Conservation (phyloP, 2,113 vertebrate species). For the Arvicanthis niloticus region DNA sequence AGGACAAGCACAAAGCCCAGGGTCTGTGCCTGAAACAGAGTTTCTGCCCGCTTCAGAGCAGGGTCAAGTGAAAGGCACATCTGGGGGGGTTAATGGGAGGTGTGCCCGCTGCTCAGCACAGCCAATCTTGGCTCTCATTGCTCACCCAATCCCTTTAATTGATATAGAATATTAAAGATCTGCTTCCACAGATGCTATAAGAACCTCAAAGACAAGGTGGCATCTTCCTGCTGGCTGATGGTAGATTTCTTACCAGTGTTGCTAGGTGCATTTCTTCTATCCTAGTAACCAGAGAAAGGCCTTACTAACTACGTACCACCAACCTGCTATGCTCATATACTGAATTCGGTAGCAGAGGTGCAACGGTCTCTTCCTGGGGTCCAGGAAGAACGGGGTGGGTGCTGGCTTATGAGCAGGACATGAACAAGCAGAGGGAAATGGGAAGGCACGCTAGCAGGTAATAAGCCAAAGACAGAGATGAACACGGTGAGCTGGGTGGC, state of each 20-base stretch:
- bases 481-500: background rate
- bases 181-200: background rate
- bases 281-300: constrained; percentile 20
- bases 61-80: too few relatives aligned
- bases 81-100: background rate
- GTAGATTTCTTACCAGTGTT: background rate
- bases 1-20: background rate
- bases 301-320: background rate
- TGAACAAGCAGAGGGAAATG: background rate
- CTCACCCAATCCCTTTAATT: background rate
- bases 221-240: background rate
- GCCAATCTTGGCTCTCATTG: background rate
- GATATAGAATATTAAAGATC: background rate
- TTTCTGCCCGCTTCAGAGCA: too few relatives aligned
- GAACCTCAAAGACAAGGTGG: background rate
- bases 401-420: background rate
- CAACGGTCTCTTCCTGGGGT: background rate
- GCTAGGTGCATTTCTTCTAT: background rate
- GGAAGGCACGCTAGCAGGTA: background rate
- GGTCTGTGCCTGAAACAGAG: too few relatives aligned
- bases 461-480: background rate
- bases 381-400: background rate
- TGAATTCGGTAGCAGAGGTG: background rate
- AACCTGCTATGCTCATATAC: background rate
- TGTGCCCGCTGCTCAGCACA: background rate